Conservation (phyloP, 2,797 vertebrate species). For the Acropternis orthonyx region DNA sequence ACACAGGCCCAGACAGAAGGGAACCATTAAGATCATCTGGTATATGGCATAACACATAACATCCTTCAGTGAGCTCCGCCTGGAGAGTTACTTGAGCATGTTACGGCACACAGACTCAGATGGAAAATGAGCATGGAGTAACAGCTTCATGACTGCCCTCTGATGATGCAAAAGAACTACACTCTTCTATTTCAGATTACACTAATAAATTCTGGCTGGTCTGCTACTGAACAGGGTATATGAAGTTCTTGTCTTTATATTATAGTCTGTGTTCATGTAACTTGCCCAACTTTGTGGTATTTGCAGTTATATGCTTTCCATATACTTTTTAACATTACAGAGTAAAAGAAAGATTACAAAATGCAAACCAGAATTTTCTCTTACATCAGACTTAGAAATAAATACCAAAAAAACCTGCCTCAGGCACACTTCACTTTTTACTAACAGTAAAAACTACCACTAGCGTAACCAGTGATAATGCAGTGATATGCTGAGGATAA, state of each 20-base stretch:
- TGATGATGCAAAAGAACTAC: background rate
- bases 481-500: background rate
- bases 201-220: background rate
- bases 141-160: background rate
- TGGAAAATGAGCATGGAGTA: background rate
- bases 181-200: background rate
- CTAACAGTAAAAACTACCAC: background rate
- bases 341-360: background rate
- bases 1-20: background rate
- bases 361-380: background rate
- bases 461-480: background rate
- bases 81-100: background rate
- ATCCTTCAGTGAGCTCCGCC: background rate
- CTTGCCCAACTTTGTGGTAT: background rate
- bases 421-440: background rate
- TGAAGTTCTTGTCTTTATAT: background rate
- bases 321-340: background rate
- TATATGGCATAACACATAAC: background rate
- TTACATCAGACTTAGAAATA: background rate
- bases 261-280: background rate
- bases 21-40: background rate
- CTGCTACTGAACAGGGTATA: background rate
- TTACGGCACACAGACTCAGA: background rate
- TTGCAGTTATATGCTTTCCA: background rate
- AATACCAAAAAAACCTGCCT: background rate